These are phyloP conservation scores for Aleiodes testaceus DNA, from an alignment of 2,888 invertebrate species.

Conservation along the genomic window DNA sequence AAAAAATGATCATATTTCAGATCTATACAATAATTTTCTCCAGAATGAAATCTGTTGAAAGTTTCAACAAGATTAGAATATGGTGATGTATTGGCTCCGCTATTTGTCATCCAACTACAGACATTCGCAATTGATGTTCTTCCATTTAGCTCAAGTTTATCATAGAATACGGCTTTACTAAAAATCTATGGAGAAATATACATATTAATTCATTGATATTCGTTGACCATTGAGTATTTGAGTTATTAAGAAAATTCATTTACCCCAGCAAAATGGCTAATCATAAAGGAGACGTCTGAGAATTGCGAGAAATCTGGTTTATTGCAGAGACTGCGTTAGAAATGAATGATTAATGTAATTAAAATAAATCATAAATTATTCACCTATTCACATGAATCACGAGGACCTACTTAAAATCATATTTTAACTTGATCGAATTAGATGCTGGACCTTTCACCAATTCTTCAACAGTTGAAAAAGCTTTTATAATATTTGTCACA, in stretches of 20 bases:
- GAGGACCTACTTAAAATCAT: slow-evolving; percentile 73
- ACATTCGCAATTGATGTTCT: slow-evolving; percentile 51
- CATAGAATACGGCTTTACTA: slow-evolving; percentile 61
- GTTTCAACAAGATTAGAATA: not conserved
- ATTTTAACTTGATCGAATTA: slow-evolving; percentile 64
- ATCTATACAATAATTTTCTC: slow-evolving; percentile 45
- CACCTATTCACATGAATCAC: no score
- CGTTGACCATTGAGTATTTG: slow-evolving; percentile 5
- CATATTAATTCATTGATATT: not conserved
- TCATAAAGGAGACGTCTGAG: no score
- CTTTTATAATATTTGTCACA: slow-evolving; percentile 69
- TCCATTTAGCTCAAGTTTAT: slow-evolving; percentile 45
- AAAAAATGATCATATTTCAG: slow-evolving; percentile 53
- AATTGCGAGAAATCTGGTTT: no score
- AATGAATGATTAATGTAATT: not conserved
- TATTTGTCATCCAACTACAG: slow-evolving; percentile 58
- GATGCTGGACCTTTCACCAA: slow-evolving; percentile 66
- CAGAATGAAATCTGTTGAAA: not conserved
- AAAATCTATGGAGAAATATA: slow-evolving; percentile 54
- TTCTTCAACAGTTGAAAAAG: slow-evolving; percentile 67
- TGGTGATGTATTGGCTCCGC: slow-evolving; percentile 55
- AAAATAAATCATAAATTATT: not conserved
- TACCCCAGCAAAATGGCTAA: no score
- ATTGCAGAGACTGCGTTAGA: not conserved
- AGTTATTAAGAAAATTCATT: not conserved